Evolutionary conservation across 2,797 vertebrate species (phyloP).

Genomic region (Phrynocephalus forsythii): DNA sequence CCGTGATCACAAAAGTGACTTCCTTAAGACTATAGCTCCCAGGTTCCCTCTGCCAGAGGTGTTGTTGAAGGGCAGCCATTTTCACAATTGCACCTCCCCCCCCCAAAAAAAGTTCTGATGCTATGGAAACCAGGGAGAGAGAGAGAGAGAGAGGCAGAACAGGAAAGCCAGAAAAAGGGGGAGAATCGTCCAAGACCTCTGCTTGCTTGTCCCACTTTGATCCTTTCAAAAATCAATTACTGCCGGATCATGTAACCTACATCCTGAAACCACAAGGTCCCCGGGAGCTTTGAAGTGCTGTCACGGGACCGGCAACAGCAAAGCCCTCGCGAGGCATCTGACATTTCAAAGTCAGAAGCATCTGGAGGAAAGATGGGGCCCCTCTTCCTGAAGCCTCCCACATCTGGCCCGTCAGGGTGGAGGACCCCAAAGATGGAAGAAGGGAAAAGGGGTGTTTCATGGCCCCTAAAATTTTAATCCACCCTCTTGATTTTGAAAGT

Average conservation of each 20-base stretch:
- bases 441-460: neutral
- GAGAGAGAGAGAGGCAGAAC: slow-evolving; percentile 2
- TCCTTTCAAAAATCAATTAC: slow-evolving; percentile 8
- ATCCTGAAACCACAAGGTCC: slow-evolving; percentile 7
- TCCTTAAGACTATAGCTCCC: too few species aligned
- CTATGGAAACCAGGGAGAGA: neutral
- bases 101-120: neutral
- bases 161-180: slow-evolving; percentile 25
- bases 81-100: too few species aligned
- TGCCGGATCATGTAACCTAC: slow-evolving; percentile 34
- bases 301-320: neutral
- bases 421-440: neutral
- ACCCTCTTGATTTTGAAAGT: neutral
- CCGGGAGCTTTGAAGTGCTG: rapidly evolving
- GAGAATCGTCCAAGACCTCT: neutral
- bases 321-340: slow-evolving; percentile 54
- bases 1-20: too few species aligned
- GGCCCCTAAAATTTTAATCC: neutral
- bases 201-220: slow-evolving; percentile 34
- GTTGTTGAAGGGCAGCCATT: too few species aligned
- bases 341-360: slow-evolving; percentile 69
- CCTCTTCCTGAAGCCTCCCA: neutral
- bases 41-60: too few species aligned
- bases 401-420: neutral
- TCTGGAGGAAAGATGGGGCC: slow-evolving; percentile 65